phyloP scores from a whole-genome alignment of 2,797 vertebrate species.

The Tokudaia muenninki region DNA sequence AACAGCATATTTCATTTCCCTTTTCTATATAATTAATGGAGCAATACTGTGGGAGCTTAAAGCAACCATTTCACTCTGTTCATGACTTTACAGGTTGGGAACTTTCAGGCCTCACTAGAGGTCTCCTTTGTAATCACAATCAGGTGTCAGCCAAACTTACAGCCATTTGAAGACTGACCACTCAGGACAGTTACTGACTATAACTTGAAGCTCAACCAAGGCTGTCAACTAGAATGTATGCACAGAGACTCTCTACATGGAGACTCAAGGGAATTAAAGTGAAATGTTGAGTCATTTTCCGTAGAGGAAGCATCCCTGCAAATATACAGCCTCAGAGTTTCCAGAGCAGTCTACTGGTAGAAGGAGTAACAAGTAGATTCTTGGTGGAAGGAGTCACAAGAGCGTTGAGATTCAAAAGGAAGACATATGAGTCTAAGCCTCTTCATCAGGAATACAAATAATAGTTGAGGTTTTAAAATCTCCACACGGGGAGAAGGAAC shows the following conservation, averaged over 20 bases:
- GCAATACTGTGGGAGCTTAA: not conserved
- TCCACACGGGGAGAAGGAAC: not conserved
- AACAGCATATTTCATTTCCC: not conserved
- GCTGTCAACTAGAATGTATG: no score
- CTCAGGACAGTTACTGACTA: not conserved
- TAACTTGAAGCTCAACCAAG: not conserved
- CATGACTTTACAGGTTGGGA: not conserved
- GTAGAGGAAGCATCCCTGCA: not conserved
- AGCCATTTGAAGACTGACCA: not conserved
- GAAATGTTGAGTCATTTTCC: not conserved
- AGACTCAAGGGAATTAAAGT: not conserved
- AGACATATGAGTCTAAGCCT: not conserved
- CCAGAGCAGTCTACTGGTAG: not conserved
- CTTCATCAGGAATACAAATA: not conserved
- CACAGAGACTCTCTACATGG: not conserved
- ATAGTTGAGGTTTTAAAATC: conserved; percentile 15
- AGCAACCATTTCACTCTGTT: not conserved
- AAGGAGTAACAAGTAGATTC: not conserved
- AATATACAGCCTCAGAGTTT: not conserved
- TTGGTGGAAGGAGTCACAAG: not conserved
- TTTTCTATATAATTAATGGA: not conserved
- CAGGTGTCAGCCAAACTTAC: not conserved
- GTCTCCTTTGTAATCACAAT: not conserved
- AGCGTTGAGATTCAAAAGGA: not conserved
- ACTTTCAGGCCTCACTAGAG: not conserved